These are phyloP conservation scores for Cactoblastis cactorum DNA, from an alignment of 2,888 invertebrate species.

Conservation along the genomic window DNA sequence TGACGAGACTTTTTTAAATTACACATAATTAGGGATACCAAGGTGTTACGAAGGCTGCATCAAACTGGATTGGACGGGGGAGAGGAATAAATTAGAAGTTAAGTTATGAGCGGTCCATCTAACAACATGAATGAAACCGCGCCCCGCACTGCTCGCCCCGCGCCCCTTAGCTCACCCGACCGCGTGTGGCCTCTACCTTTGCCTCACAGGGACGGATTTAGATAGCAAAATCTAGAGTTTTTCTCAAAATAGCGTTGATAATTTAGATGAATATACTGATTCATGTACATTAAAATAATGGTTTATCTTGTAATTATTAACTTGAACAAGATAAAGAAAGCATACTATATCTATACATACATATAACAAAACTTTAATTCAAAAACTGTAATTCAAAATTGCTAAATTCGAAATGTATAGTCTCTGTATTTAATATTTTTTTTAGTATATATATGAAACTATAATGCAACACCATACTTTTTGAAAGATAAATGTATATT, in stretches of 20 bases:
- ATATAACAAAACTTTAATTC: too few relatives aligned
- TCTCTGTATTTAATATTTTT: too few relatives aligned
- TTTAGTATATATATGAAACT: too few relatives aligned
- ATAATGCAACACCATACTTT: too few relatives aligned
- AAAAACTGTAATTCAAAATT: too few relatives aligned
- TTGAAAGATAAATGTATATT: too few relatives aligned
- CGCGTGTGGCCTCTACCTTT: constrained; percentile 72
- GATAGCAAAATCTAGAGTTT: background rate
- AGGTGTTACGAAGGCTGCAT: constrained; percentile 52
- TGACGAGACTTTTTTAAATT: constrained; percentile 38
- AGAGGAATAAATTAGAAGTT: constrained; percentile 76
- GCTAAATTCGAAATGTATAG: too few relatives aligned
- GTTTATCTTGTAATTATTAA: too few relatives aligned
- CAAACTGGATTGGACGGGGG: constrained; percentile 58
- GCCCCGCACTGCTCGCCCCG: constrained; percentile 41
- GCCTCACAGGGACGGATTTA: constrained; percentile 41
- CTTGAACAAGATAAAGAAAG: too few relatives aligned
- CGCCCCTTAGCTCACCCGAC: constrained; percentile 34
- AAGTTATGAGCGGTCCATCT: constrained; percentile 77
- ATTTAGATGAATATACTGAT: too few relatives aligned
- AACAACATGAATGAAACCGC: constrained; percentile 78
- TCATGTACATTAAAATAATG: too few relatives aligned
- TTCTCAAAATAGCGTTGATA: background rate
- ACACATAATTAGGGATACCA: constrained; percentile 52
- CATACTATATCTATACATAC: too few relatives aligned